These are phyloP conservation scores for Pyrocoelia pectoralis DNA, from an alignment of 2,888 invertebrate genomes.

Conservation along the genomic window DNA sequence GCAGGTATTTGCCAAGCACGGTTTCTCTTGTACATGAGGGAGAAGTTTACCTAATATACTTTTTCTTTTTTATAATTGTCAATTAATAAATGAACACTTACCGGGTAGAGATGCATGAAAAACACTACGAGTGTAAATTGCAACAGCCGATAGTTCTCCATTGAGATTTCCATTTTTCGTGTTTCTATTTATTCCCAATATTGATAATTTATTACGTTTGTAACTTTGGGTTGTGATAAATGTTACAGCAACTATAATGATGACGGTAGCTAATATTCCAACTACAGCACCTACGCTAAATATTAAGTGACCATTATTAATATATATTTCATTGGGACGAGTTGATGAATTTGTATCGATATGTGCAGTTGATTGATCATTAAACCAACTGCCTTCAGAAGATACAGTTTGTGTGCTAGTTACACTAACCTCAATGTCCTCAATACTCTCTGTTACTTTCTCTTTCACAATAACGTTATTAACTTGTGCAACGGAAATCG, in stretches of 20 bases:
- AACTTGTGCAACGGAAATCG: slow-evolving; percentile 39
- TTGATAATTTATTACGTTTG: slow-evolving; percentile 12
- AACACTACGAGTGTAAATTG: slow-evolving; percentile 38
- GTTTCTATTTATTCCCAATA: slow-evolving; percentile 12
- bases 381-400: slow-evolving; percentile 37
- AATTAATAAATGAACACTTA: slow-evolving; percentile 17
- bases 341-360: slow-evolving; percentile 4
- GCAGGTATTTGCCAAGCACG: not conserved
- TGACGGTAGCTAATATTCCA: slow-evolving; percentile 17
- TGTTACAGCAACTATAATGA: slow-evolving; percentile 16
- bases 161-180: slow-evolving; percentile 5
- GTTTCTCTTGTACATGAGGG: slow-evolving; percentile 3
- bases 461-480: slow-evolving; percentile 41
- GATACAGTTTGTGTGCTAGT: slow-evolving; percentile 41
- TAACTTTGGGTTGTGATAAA: slow-evolving; percentile 16
- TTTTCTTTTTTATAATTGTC: too few relatives aligned
- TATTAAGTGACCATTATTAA: slow-evolving; percentile 18
- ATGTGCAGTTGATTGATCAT: slow-evolving; percentile 16
- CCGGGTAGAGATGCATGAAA: slow-evolving; percentile 44
- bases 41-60: not conserved
- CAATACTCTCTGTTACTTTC: slow-evolving; percentile 36
- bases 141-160: slow-evolving; percentile 19
- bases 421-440: slow-evolving; percentile 35
- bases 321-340: slow-evolving; percentile 9
- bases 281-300: slow-evolving; percentile 26